A percentile compares a stretch with the other conserved stretches of the same genome.
Conservation (phyloP, 2,113 vertebrate genomes). For the Rhinogobius similis region DNA sequence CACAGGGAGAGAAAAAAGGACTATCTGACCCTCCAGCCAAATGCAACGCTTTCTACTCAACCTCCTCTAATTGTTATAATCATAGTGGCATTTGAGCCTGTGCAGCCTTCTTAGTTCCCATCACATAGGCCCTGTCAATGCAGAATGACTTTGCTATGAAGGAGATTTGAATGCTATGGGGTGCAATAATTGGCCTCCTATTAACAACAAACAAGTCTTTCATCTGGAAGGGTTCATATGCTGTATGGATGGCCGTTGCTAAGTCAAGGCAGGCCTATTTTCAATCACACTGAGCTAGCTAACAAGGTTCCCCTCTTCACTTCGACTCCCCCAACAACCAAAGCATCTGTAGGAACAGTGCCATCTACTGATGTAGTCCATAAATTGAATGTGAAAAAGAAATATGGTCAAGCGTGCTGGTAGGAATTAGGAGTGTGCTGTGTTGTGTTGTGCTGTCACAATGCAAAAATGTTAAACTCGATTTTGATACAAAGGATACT, state of each 20-base stretch:
- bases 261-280: slow-evolving; percentile 60
- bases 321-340: neutral
- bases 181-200: slow-evolving; percentile 59
- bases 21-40: slow-evolving; percentile 42
- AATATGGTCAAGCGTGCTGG: neutral
- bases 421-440: neutral
- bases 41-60: slow-evolving; percentile 43
- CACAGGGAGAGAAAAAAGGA: slow-evolving; percentile 51
- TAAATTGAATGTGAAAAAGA: slow-evolving; percentile 25
- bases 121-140: slow-evolving; percentile 38
- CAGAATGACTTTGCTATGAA: slow-evolving; percentile 48
- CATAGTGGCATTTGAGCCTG: slow-evolving; percentile 62
- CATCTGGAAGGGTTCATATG: slow-evolving; percentile 47
- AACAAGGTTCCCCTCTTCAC: slow-evolving; percentile 31
- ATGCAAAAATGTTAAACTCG: too few species aligned
- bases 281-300: slow-evolving; percentile 50
- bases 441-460: too few species aligned
- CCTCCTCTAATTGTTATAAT: slow-evolving; percentile 69
- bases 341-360: slow-evolving; percentile 67
- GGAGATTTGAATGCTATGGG: slow-evolving; percentile 51
- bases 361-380: slow-evolving; percentile 54
- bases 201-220: slow-evolving; percentile 72
- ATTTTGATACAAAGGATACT: too few species aligned
- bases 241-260: slow-evolving; percentile 38
- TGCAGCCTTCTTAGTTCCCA: slow-evolving; percentile 37